These are phyloP conservation scores for Nowickia ferox DNA, from an alignment of 2,888 invertebrate species.

Conservation along the genomic window DNA sequence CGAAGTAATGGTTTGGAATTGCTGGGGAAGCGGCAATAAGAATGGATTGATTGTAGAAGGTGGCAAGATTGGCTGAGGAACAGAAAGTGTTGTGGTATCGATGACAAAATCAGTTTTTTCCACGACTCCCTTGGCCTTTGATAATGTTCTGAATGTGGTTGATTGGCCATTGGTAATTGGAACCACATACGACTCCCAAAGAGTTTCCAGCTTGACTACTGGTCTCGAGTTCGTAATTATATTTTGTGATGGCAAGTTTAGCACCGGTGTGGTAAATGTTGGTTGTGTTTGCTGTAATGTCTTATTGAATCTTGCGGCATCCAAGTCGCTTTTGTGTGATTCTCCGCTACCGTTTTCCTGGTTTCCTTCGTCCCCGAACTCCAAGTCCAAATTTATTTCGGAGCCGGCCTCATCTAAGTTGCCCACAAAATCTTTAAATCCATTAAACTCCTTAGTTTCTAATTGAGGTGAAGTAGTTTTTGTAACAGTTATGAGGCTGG, in stretches of 20 bases:
- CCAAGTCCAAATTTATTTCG: constrained; percentile 92
- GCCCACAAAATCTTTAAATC: constrained; percentile 94
- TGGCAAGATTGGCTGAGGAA: constrained; percentile 53
- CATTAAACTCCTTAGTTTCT: constrained; percentile 93
- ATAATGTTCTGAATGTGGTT: constrained; percentile 90
- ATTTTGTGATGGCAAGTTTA: constrained; percentile 86
- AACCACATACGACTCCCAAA: constrained; percentile 92
- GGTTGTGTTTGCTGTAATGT: constrained; percentile 16
- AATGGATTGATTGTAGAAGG: constrained; percentile 79
- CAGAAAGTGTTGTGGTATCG: constrained; percentile 86
- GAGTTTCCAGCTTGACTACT: constrained; percentile 89
- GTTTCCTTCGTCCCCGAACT: constrained; percentile 91
- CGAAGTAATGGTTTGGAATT: constrained; percentile 90
- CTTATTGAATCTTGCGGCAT: constrained; percentile 47
- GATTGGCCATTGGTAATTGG: constrained; percentile 90
- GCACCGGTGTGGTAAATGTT: constrained; percentile 16
- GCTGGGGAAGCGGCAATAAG: constrained; percentile 86
- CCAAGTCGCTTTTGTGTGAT: constrained; percentile 40
- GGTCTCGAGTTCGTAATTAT: constrained; percentile 90
- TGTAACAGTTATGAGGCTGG: constrained; percentile 93
- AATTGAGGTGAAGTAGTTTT: constrained; percentile 92
- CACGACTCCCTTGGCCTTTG: constrained; percentile 90
- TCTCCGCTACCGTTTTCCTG: constrained; percentile 84
- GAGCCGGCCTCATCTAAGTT: constrained; percentile 94
- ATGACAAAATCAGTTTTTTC: constrained; percentile 91